Evolutionary conservation across 2,797 vertebrate species (phyloP).

Genomic region (Zenarchopterus dispar): DNA sequence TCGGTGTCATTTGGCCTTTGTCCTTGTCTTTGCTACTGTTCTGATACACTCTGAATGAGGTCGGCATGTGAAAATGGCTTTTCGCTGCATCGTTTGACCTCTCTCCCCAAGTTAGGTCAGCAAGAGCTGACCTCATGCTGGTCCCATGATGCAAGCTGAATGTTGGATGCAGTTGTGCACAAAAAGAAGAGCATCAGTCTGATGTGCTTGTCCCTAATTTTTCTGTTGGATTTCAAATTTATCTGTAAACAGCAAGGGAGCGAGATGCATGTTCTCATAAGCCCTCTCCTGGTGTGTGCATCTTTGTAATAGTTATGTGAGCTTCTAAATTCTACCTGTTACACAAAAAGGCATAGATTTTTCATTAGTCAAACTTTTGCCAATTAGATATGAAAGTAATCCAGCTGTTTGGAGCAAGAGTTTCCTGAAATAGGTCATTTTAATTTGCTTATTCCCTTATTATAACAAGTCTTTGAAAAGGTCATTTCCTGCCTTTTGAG

Average conservation of each 20-base stretch:
- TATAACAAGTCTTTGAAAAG: too few relatives aligned
- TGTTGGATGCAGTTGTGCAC: constrained; percentile 1
- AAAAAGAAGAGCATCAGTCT: background rate
- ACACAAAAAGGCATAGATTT: too few relatives aligned
- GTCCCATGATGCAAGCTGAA: constrained; percentile 1
- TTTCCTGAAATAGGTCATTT: too few relatives aligned
- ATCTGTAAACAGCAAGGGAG: background rate
- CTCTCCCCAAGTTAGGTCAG: constrained; percentile 2
- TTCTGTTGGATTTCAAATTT: background rate
- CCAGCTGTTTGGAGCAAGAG: too few relatives aligned
- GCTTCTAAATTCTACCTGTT: too few relatives aligned
- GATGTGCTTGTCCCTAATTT: background rate
- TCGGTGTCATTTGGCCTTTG: background rate
- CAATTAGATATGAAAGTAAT: too few relatives aligned
- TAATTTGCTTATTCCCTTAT: too few relatives aligned
- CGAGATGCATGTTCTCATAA: background rate
- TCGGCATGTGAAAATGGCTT: constrained; percentile 12
- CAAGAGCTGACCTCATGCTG: constrained; percentile 3
- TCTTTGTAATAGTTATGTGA: too few relatives aligned
- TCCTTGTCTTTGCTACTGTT: background rate
- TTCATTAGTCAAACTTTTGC: too few relatives aligned
- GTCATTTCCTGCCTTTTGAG: too few relatives aligned
- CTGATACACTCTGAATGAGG: constrained; percentile 15
- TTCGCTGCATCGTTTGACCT: constrained; percentile 17
- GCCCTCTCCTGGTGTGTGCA: too few relatives aligned